Percentiles rank a stretch among this genome's conserved stretches.
Evolutionary conservation across 2,797 vertebrate genomes (phyloP).

Genomic region (Dicrostonyx torquatus): DNA sequence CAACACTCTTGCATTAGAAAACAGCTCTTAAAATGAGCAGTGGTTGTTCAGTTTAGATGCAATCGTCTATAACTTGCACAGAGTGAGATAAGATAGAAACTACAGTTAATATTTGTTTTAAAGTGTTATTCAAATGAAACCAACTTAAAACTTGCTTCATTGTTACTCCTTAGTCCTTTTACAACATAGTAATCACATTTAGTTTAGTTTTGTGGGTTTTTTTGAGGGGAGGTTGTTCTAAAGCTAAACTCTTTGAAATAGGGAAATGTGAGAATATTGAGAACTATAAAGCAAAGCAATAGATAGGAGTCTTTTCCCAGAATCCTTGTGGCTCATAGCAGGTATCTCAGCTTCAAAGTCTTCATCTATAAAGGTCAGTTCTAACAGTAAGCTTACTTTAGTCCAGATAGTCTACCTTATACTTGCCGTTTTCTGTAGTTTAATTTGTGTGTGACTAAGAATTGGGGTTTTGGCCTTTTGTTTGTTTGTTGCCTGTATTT

Average conservation of each 20-base stretch:
- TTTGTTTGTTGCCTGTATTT: background rate
- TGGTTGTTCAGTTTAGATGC: slow-evolving; percentile 40
- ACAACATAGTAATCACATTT: background rate
- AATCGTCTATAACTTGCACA: slow-evolving; percentile 48
- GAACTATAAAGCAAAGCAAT: slow-evolving; percentile 11
- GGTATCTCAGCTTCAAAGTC: background rate
- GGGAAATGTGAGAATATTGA: background rate
- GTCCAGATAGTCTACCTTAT: background rate
- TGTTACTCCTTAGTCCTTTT: slow-evolving; percentile 31
- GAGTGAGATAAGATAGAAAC: slow-evolving; percentile 40
- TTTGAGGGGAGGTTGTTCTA: background rate
- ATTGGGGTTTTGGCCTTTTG: background rate
- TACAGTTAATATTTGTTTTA: background rate
- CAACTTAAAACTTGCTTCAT: slow-evolving; percentile 23
- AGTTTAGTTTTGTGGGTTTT: background rate
- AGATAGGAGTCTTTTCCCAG: background rate
- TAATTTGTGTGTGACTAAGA: slow-evolving; percentile 6
- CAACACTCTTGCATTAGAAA: slow-evolving; percentile 53
- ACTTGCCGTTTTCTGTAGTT: background rate
- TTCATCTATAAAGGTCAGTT: slow-evolving; percentile 11
- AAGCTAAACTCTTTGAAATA: slow-evolving; percentile 40
- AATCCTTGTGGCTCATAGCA: background rate
- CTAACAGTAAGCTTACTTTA: slow-evolving; percentile 40
- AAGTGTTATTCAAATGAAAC: slow-evolving; percentile 37
- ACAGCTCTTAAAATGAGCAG: slow-evolving; percentile 31